Conservation (phyloP, 2,888 invertebrate genomes). For the Tinea trinotella region DNA sequence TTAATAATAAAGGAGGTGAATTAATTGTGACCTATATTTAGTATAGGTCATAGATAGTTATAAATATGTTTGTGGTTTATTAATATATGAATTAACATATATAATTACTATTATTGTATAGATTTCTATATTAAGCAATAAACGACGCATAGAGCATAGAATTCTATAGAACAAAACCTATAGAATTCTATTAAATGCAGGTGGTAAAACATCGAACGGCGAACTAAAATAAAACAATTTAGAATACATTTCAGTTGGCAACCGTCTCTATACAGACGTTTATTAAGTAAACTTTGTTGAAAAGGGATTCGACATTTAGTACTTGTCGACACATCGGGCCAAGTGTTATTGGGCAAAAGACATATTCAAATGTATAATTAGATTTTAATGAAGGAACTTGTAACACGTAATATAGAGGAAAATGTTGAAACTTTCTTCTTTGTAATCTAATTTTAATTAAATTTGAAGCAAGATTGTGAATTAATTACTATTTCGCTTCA, state of each 20-base stretch:
- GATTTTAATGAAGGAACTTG: conserved; percentile 20
- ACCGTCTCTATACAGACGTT: not conserved
- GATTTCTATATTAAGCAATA: no score
- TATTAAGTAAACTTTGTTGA: not conserved
- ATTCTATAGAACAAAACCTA: no score
- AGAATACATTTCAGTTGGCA: not conserved
- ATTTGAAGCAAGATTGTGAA: conserved; percentile 17
- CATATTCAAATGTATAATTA: conserved; percentile 17
- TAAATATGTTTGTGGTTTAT: no score
- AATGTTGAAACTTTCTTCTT: conserved; percentile 16
- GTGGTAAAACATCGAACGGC: no score
- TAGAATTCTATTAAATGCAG: no score
- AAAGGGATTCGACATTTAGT: conserved; percentile 1
- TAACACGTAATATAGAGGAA: conserved; percentile 15
- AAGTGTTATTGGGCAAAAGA: conserved; percentile 14
- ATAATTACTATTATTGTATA: no score
- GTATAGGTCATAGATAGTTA: no score
- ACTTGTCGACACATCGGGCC: not conserved
- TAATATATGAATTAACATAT: no score
- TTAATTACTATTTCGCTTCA: conserved; percentile 19
- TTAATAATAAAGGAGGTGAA: not conserved
- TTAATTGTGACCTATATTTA: not conserved
- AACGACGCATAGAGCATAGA: no score
- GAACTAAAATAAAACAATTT: no score
- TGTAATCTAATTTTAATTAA: conserved; percentile 21